These are phyloP conservation scores for Helicoverpa assulta DNA, from an alignment of 2,888 invertebrate species.

Conservation along the genomic window DNA sequence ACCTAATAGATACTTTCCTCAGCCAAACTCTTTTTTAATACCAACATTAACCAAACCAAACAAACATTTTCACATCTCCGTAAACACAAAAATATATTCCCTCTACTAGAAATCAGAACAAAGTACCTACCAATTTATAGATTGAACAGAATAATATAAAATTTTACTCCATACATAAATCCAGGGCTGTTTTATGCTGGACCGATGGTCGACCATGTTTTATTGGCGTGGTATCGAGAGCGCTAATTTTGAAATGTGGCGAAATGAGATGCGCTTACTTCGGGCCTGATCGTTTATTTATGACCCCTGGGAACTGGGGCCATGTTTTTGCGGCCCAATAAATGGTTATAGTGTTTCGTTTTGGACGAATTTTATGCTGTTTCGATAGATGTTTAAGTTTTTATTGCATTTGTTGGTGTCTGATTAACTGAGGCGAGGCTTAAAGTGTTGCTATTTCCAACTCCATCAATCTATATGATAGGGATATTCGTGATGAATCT, in stretches of 20 bases:
- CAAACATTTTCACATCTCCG: slow-evolving; percentile 12
- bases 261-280: slow-evolving; percentile 70
- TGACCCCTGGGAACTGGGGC: slow-evolving; percentile 50
- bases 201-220: slow-evolving; percentile 66
- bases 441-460: no score
- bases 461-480: no score
- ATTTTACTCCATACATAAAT: slow-evolving; percentile 74
- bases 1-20: neutral
- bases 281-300: slow-evolving; percentile 60
- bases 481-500: no score
- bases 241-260: slow-evolving; percentile 78
- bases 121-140: slow-evolving; percentile 62
- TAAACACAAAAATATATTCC: slow-evolving; percentile 42
- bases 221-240: slow-evolving; percentile 66
- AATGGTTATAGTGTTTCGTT: slow-evolving; percentile 65
- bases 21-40: neutral
- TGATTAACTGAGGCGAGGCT: no score
- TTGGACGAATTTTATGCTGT: slow-evolving; percentile 53
- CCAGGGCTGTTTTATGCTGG: slow-evolving; percentile 67
- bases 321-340: slow-evolving; percentile 59
- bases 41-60: neutral
- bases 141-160: slow-evolving; percentile 68
- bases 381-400: slow-evolving; percentile 26
- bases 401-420: slow-evolving; percentile 18
- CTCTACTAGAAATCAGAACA: slow-evolving; percentile 49